Evolutionary conservation across 2,113 vertebrate genomes (phyloP), one percentile per base, ranked within the genome.

Genomic region (Sigmodon hispidus): DNA sequence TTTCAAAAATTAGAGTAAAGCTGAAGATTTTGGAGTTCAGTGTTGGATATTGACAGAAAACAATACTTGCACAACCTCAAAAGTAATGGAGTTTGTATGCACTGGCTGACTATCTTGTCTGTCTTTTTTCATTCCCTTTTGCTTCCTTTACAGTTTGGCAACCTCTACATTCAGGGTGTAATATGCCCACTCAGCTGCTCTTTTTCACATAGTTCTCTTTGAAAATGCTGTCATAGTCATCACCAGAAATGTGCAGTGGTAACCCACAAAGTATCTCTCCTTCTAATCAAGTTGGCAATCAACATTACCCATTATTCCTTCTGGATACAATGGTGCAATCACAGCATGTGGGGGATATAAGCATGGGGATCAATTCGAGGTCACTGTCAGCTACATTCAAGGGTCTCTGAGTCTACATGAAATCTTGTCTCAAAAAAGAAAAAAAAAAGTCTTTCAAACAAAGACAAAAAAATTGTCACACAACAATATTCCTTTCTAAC

Each of bases 1-100:
- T 55, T 89, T 81, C 31, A 70, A 94, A 94, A 76, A 72, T 73
- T 45, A 81, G 92, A 88, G 50, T 86, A 80, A 75, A 61, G 77
- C 17, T n/a, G 77, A 52, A n/a, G 19, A 2, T 57, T 24, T 6
- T 48, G 4, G 31, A 55, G 17, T 65, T 84, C 12, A 65, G 48
- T 63, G 43, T 34, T 45, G 45, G n/a, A 4, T 7, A 65, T 40
- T 31, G 29, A 19, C 16, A 48, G 29, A 63, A 63, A 48, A 34
- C 4, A 85, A 65, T 11, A 85, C 8, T 17, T 45, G 26, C 1
- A 85, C 16, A 48, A 17, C 21, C 15, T 29, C 9, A 21, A 12
- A 2, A 63, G 21, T n/a, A 57, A n/a, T 81, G 57, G n/a, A 43
- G 1, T 31, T 24, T 83, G 7, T 40, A 36, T 59, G 22, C 34